These are phyloP conservation scores for Heliothis subflexa DNA, from an alignment of 1,140 invertebrate species.

Conservation along the genomic window DNA sequence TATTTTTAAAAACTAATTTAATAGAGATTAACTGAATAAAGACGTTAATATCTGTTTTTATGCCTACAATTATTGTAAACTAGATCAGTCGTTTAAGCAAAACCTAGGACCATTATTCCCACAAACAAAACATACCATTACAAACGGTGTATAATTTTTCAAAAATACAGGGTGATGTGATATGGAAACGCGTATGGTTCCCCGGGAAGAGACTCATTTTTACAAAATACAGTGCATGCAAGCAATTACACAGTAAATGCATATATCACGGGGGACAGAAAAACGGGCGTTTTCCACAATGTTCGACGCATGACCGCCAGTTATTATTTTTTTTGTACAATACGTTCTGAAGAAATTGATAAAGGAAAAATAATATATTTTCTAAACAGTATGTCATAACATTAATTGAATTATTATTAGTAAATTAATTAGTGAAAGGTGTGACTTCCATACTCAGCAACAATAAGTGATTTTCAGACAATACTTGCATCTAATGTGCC, in stretches of 20 bases:
- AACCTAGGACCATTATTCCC: slow-evolving; percentile 6
- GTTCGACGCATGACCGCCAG: not conserved
- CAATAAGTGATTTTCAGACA: too few relatives aligned
- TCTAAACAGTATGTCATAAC: too few relatives aligned
- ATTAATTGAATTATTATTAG: too few relatives aligned
- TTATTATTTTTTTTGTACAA: not conserved
- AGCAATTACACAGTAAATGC: slow-evolving; percentile 71
- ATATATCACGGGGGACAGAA: slow-evolving; percentile 71
- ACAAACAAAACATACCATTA: not conserved
- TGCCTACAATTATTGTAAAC: not conserved
- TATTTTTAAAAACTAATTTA: too few relatives aligned
- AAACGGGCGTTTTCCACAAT: slow-evolving; percentile 57
- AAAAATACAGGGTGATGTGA: slow-evolving; percentile 26
- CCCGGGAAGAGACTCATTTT: slow-evolving; percentile 53
- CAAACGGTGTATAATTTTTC: slow-evolving; percentile 31
- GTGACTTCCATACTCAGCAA: too few relatives aligned
- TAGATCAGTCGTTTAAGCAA: not conserved
- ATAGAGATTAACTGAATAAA: too few relatives aligned
- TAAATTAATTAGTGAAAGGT: too few relatives aligned
- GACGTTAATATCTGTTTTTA: not conserved
- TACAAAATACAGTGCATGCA: slow-evolving; percentile 60
- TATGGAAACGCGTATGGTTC: slow-evolving; percentile 44
- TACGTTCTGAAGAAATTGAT: too few relatives aligned
- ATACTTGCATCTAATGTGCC: too few relatives aligned
- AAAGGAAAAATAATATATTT: too few relatives aligned